A percentile compares a stretch with the other conserved stretches of the same genome.
Evolutionary conservation across 53 echinoderm and acorn worm genomes (phyloP).

Genomic region (Echinarachnius parma): DNA sequence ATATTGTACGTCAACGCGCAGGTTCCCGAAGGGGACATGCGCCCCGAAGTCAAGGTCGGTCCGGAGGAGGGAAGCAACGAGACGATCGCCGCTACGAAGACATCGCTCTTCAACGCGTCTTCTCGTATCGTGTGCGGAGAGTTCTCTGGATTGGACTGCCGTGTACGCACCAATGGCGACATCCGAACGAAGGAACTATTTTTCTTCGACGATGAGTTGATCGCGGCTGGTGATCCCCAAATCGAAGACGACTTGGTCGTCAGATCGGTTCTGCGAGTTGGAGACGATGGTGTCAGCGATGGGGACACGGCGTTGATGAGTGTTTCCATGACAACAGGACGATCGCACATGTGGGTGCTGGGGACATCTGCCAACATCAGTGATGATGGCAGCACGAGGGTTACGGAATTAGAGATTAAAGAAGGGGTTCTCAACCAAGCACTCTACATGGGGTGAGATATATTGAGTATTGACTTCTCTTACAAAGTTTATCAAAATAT

Average conservation of each 20-base stretch:
- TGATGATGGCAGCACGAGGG: constrained; percentile 5
- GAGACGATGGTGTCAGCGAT: constrained; percentile 9
- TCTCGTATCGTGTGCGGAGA: constrained; percentile 12
- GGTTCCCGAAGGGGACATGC: not conserved
- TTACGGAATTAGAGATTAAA: not conserved
- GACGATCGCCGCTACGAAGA: not conserved
- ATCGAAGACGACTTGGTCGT: not conserved
- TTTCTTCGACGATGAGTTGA: constrained; percentile 9
- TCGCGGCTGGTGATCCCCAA: constrained; percentile 6
- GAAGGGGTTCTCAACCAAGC: not conserved
- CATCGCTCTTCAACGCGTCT: constrained; percentile 4
- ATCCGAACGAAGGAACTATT: too few species aligned
- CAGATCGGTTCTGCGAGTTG: constrained; percentile 11
- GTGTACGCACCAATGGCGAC: too few species aligned
- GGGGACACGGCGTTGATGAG: not conserved
- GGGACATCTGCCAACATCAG: not conserved
- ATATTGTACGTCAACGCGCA: not conserved
- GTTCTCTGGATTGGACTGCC: constrained; percentile 3
- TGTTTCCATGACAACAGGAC: not conserved
- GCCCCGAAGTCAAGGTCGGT: not conserved
- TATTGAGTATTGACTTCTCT: too few species aligned
- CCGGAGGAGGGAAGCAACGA: not conserved
- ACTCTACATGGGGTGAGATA: constrained; percentile 18
- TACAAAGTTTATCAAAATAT: too few species aligned
- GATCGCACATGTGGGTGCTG: constrained; percentile 5